phyloP scores from a whole-genome alignment of 2,888 invertebrate species.

The Epinotia demarniana region DNA sequence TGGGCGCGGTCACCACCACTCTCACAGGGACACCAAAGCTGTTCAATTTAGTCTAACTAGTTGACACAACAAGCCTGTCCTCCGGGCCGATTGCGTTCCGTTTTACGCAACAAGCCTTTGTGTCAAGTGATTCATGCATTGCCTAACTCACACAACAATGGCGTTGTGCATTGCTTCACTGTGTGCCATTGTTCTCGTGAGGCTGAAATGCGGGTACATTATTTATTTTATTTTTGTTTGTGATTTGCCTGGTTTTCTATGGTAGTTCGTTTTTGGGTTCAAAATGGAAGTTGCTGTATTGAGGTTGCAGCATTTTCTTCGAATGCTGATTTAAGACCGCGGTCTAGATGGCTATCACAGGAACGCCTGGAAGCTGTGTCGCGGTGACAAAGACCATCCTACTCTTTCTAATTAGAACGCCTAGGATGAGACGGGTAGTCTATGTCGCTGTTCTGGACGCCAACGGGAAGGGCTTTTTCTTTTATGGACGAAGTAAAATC shows the following conservation, averaged over 20 bases:
- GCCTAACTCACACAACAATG: slow-evolving; percentile 29
- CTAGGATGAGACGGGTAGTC: no score
- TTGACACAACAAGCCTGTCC: neutral
- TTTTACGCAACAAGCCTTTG: slow-evolving; percentile 29
- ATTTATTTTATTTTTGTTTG: slow-evolving; percentile 6
- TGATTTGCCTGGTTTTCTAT: neutral
- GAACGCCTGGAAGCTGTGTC: no score
- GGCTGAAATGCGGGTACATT: slow-evolving; percentile 21
- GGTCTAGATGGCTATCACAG: no score
- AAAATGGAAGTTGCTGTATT: neutral
- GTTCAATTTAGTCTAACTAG: slow-evolving; percentile 2
- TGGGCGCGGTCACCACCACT: neutral
- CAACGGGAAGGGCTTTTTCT: no score
- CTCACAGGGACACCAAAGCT: neutral
- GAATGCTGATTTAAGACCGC: no score
- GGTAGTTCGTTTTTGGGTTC: neutral
- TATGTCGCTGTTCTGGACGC: no score
- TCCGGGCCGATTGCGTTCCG: slow-evolving; percentile 7
- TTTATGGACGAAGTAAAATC: no score
- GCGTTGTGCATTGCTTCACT: slow-evolving; percentile 26
- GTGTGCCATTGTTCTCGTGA: slow-evolving; percentile 23
- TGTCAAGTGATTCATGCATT: slow-evolving; percentile 34
- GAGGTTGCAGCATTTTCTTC: no score
- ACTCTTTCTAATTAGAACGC: no score
- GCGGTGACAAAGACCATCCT: no score